Percentiles rank a stretch among this genome's conserved stretches.
Evolutionary conservation across 2,888 invertebrate species (phyloP).

Genomic region (Volucella zonaria): DNA sequence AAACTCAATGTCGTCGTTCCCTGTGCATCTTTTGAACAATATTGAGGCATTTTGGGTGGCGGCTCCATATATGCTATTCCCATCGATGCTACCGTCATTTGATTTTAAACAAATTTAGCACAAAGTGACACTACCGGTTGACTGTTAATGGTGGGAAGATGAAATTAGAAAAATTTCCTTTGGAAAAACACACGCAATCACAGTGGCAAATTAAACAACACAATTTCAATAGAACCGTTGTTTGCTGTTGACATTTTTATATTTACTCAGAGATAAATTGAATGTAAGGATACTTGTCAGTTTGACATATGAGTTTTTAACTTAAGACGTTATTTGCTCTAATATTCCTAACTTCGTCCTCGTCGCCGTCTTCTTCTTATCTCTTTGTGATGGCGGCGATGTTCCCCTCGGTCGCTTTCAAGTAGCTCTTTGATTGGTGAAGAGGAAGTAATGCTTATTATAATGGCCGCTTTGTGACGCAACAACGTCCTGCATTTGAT

Average conservation of each 20-base stretch:
- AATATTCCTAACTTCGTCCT: neutral
- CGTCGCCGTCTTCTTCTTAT: neutral
- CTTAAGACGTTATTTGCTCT: conserved; percentile 34
- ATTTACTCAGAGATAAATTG: conserved; percentile 65
- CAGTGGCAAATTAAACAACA: conserved; percentile 4
- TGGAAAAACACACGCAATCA: conserved; percentile 1
- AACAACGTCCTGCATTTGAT: conserved; percentile 45
- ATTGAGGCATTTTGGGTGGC: conserved; percentile 17
- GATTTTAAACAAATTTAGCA: conserved; percentile 19
- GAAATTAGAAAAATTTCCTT: conserved; percentile 38
- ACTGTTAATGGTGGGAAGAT: conserved; percentile 18
- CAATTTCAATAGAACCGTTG: conserved; percentile 57
- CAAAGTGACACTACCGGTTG: neutral
- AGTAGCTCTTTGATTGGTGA: conserved; percentile 47
- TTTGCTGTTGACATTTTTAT: conserved; percentile 70
- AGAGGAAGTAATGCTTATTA: conserved; percentile 35
- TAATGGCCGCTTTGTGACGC: conserved; percentile 4
- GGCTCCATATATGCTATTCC: neutral
- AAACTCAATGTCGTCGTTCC: conserved; percentile 13
- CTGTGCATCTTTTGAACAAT: conserved; percentile 6
- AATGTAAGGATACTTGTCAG: conserved; percentile 62
- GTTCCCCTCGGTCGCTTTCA: neutral
- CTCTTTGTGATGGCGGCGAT: too few species aligned
- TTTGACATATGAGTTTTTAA: conserved; percentile 63
- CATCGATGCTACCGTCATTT: conserved; percentile 45